Conservation (phyloP, 2,797 vertebrate species). For the Microctenopoma steveboyesi region DNA sequence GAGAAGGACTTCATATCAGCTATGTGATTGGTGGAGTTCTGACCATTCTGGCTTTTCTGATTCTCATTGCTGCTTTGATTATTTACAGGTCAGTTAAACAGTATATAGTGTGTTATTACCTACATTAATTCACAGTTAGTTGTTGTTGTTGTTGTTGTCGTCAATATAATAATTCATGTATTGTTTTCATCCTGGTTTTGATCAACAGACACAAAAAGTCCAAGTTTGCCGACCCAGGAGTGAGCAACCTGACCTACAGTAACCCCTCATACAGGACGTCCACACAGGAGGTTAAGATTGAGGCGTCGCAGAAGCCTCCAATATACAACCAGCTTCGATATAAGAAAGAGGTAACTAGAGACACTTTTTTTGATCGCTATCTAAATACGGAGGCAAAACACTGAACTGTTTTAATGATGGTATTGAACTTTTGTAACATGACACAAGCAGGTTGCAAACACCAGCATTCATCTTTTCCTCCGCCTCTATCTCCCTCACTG, state of each 20-base stretch:
- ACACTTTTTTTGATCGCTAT: not conserved
- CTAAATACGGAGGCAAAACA: conserved; percentile 24
- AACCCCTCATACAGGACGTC: conserved; percentile 97
- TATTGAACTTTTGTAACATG: conserved; percentile 23
- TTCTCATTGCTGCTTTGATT: conserved; percentile 91
- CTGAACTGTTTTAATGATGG: conserved; percentile 27
- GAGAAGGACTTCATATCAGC: conserved; percentile 93
- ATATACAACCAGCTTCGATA: conserved; percentile 97
- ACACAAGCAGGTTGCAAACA: conserved; percentile 15
- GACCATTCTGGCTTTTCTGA: conserved; percentile 90
- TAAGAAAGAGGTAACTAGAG: conserved; percentile 92
- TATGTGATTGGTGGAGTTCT: conserved; percentile 94
- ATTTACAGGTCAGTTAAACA: conserved; percentile 89
- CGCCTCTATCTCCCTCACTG: conserved; percentile 72
- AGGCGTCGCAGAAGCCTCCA: conserved; percentile 90
- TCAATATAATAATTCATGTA: not conserved
- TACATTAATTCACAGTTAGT: not conserved
- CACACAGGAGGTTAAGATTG: conserved; percentile 98
- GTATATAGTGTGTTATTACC: no score
- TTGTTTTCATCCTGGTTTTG: not conserved
- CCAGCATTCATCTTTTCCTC: conserved; percentile 47
- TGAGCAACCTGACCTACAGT: conserved; percentile 97
- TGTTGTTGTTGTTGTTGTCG: not conserved
- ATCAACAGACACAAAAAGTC: conserved; percentile 93
- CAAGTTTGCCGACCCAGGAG: conserved; percentile 92